Percentiles rank a stretch among this genome's conserved stretches.
Evolutionary conservation across 2,888 invertebrate species (phyloP).

Genomic region (Nomada hirtipes): DNA sequence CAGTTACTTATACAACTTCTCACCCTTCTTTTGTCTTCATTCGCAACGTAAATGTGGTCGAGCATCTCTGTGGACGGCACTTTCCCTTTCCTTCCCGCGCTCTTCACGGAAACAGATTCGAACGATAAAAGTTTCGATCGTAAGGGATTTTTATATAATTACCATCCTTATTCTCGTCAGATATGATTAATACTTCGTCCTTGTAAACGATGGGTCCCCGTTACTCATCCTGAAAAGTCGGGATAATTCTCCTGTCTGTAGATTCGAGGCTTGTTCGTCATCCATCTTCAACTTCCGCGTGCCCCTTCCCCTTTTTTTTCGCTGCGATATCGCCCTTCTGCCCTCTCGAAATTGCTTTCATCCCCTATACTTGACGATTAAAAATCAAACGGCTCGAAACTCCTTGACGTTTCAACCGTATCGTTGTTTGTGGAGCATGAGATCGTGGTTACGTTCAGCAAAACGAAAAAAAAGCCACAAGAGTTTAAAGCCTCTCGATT

Average conservation of each 20-base stretch:
- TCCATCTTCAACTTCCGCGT: neutral
- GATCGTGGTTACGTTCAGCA: neutral
- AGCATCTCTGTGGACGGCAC: neutral
- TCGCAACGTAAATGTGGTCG: neutral
- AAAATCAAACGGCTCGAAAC: conserved; percentile 1
- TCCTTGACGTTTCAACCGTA: neutral
- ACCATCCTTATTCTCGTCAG: neutral
- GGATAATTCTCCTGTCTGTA: neutral
- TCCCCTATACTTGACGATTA: neutral
- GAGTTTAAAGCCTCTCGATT: too few species aligned
- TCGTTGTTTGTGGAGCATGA: neutral
- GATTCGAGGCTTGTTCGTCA: neutral
- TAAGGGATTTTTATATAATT: conserved; percentile 2
- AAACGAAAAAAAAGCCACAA: too few species aligned
- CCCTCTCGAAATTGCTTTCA: neutral
- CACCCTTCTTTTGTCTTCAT: conserved; percentile 7
- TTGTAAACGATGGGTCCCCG: neutral
- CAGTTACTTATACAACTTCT: neutral
- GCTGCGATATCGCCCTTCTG: too few species aligned
- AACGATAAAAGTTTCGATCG: neutral
- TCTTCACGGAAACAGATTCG: neutral
- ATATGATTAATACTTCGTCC: conserved; percentile 4
- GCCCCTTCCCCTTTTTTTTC: neutral
- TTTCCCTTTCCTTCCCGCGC: neutral
- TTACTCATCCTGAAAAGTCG: neutral